A percentile compares a stretch with the other conserved stretches of the same genome.
These are phyloP conservation scores for Pimpla rufipes DNA, from an alignment of 2,888 invertebrate species.

Conservation along the genomic window DNA sequence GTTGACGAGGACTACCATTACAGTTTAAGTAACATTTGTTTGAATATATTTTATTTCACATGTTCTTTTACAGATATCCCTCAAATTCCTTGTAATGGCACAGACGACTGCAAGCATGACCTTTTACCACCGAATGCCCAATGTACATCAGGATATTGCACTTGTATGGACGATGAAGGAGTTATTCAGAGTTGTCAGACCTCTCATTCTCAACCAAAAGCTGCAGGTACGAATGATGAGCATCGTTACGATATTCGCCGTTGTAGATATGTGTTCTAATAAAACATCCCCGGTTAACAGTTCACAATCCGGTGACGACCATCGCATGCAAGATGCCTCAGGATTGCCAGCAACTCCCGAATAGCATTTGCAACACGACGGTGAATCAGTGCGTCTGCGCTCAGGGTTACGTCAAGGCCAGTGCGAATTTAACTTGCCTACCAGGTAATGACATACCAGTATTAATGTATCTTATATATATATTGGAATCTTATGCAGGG, in stretches of 20 bases:
- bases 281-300: slow-evolving; percentile 42
- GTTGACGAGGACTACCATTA: too few species aligned
- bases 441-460: slow-evolving; percentile 66
- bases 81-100: slow-evolving; percentile 68
- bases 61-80: slow-evolving; percentile 63
- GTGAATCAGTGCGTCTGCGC: slow-evolving; percentile 73
- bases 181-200: slow-evolving; percentile 63
- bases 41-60: background rate
- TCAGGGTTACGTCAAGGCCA: slow-evolving; percentile 66
- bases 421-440: slow-evolving; percentile 67
- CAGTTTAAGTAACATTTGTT: too few species aligned
- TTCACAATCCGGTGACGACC: slow-evolving; percentile 26
- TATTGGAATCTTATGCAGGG: too few species aligned
- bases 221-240: slow-evolving; percentile 30
- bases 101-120: slow-evolving; percentile 48
- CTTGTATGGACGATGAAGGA: slow-evolving; percentile 58
- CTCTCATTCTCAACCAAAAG: slow-evolving; percentile 5
- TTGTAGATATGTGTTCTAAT: background rate
- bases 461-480: slow-evolving; percentile 3
- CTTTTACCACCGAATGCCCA: slow-evolving; percentile 32
- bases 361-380: slow-evolving; percentile 73
- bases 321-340: slow-evolving; percentile 68
- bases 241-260: background rate
- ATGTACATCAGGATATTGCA: slow-evolving; percentile 70
- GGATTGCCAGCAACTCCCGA: slow-evolving; percentile 68